A percentile compares a stretch with the other conserved stretches of the same genome.
Evolutionary conservation across 2,797 vertebrate genomes (phyloP).

Genomic region (Sebastes cheni): DNA sequence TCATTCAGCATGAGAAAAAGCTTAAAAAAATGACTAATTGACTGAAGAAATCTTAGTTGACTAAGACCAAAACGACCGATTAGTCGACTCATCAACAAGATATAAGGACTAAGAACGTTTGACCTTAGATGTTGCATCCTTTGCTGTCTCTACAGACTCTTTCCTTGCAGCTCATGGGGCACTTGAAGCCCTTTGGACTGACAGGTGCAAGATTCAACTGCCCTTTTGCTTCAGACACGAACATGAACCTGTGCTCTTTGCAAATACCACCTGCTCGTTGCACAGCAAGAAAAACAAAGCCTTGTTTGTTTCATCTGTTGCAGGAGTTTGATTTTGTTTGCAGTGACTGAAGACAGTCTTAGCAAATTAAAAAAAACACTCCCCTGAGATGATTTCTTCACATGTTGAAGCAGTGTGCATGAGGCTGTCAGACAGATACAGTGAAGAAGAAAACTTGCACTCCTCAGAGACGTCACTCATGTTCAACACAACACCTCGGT

Average conservation of each 20-base stretch:
- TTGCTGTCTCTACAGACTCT: not conserved
- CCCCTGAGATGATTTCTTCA: not conserved
- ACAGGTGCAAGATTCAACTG: conserved; percentile 54
- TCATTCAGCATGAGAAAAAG: no score
- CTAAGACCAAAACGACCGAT: no score
- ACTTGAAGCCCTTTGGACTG: conserved; percentile 26
- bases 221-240: conserved; percentile 55
- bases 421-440: not conserved
- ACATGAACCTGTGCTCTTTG: conserved; percentile 21
- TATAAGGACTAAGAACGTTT: not conserved
- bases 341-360: not conserved
- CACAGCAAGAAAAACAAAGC: not conserved
- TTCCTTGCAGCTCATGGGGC: not conserved
- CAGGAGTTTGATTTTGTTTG: conserved; percentile 12
- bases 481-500: conserved; percentile 23
- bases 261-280: conserved; percentile 33
- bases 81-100: no score
- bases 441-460: not conserved
- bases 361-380: no score
- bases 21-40: no score
- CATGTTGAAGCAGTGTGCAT: not conserved
- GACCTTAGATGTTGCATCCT: not conserved
- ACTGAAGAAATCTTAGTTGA: no score
- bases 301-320: conserved; percentile 9
- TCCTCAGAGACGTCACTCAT: conserved; percentile 31